These are phyloP conservation scores for Lanius collurio DNA, from an alignment of 2,113 vertebrate genomes.

Conservation along the genomic window DNA sequence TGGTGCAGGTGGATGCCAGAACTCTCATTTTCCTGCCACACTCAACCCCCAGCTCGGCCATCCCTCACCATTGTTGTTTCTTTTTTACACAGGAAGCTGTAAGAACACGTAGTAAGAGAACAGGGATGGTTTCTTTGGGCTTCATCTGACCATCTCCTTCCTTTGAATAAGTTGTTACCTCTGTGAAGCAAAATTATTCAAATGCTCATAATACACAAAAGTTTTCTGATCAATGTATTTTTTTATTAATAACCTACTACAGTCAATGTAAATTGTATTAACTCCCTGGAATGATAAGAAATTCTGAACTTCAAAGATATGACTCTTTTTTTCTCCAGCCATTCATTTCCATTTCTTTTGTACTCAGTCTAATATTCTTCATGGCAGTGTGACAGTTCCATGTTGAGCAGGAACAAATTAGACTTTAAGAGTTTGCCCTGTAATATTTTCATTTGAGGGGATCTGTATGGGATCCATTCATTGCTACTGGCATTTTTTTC, in stretches of 20 bases:
- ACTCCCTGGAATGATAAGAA: background rate
- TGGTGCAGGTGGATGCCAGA: background rate
- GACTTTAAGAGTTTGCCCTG: background rate
- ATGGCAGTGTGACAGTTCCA: background rate
- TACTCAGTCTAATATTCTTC: background rate
- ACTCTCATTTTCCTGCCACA: background rate
- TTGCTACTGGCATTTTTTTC: background rate
- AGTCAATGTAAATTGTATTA: background rate
- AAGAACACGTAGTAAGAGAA: background rate
- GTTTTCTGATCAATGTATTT: slow-evolving; percentile 7
- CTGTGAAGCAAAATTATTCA: background rate
- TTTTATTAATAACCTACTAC: slow-evolving; percentile 8
- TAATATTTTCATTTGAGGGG: background rate
- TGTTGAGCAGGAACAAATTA: background rate
- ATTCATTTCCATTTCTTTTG: slow-evolving; percentile 19
- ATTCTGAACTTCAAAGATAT: background rate
- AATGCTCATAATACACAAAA: background rate
- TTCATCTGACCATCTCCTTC: background rate
- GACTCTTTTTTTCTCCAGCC: background rate
- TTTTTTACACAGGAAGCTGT: background rate
- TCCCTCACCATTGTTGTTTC: background rate
- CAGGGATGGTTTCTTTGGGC: background rate
- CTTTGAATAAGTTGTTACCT: background rate
- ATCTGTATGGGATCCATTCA: background rate
- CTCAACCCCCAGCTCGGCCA: background rate